Evolutionary conservation across 2,797 vertebrate species (phyloP).

Genomic region (Tapera naevia): DNA sequence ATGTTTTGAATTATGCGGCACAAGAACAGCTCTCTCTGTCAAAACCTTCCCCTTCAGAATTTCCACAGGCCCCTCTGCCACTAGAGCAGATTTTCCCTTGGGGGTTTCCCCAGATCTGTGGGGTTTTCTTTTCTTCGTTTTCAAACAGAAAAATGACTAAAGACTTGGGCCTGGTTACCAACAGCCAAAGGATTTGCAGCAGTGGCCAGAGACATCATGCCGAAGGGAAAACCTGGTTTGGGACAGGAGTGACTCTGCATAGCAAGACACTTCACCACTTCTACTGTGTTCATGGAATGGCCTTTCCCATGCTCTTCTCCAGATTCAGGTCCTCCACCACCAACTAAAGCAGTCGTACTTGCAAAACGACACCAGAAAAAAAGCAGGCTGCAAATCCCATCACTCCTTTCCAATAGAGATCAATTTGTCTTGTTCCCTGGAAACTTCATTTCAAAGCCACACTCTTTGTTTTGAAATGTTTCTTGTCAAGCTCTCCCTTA

Average conservation of each 20-base stretch:
- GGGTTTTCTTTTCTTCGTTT: conserved; percentile 13
- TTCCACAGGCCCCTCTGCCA: conserved; percentile 50
- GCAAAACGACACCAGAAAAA: background rate
- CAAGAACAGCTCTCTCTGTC: conserved; percentile 5
- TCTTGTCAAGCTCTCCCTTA: background rate
- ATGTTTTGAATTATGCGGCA: background rate
- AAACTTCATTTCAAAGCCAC: background rate
- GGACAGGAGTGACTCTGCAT: background rate
- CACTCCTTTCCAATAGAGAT: background rate
- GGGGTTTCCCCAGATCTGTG: conserved; percentile 55
- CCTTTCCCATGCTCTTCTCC: background rate
- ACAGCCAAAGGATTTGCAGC: conserved; percentile 32
- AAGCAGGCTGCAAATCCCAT: background rate
- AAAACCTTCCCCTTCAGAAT: conserved; percentile 57
- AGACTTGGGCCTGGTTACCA: conserved; percentile 17
- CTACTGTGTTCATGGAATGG: background rate
- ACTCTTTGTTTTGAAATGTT: background rate
- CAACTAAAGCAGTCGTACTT: background rate
- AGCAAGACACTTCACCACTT: background rate
- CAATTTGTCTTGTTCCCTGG: background rate
- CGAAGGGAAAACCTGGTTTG: background rate
- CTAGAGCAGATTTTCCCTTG: conserved; percentile 41
- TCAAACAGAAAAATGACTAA: conserved; percentile 31
- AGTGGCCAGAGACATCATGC: background rate
- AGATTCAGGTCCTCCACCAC: background rate